Evolutionary conservation across 2,797 vertebrate genomes (phyloP), one percentile per base, ranked within the genome.

Genomic region (Premnoplex brunnescens): DNA sequence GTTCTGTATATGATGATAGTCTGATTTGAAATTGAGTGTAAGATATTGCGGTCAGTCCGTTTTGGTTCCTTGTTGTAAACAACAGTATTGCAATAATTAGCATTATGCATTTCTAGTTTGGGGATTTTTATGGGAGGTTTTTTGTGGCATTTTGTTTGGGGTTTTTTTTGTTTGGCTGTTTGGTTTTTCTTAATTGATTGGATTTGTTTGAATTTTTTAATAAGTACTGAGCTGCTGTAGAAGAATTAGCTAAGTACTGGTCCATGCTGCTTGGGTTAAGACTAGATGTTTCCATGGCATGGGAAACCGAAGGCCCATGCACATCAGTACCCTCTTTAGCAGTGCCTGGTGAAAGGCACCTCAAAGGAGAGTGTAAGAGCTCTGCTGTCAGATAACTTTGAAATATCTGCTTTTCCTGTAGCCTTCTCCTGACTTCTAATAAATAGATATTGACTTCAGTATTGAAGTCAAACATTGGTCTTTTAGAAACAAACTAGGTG

Each of bases 1-100:
- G 78, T 95, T 94, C 75, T 94, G 85, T 94, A 73, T 95, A 85
- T 93, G 85, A 48, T 95, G 83, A 85, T 92, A 92, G 89, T 91
- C 56, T 97, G 89, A 89, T 93, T 92, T 88, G 75, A 80, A 74
- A 88, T 44, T 3, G 11, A 83, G 56, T 95, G 78, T 92, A 55
- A 96, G 91, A 74, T 87, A 46, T 10, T 89, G 64, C 17, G 0
- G 7, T 87, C 73, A 75, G 46, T 78, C 91, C 26, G 11, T 89
- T 85, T 96, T 73, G 54, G 43, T 85, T 84, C 69, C 64, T 89
- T 51, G 22, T 24, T 92, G 46, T 91, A 66, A 88, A 48, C 58
- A 66, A 2, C 36, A 41, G 18, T 37, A 34, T 21, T 67, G 21
- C 46, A 73, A 13, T 81, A 52, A 81, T 66, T 66, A 78, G 43